Percentiles rank a stretch among this genome's conserved stretches.
phyloP scores from a whole-genome alignment of 1,140 invertebrate genomes.

The Callitettix versicolor region DNA sequence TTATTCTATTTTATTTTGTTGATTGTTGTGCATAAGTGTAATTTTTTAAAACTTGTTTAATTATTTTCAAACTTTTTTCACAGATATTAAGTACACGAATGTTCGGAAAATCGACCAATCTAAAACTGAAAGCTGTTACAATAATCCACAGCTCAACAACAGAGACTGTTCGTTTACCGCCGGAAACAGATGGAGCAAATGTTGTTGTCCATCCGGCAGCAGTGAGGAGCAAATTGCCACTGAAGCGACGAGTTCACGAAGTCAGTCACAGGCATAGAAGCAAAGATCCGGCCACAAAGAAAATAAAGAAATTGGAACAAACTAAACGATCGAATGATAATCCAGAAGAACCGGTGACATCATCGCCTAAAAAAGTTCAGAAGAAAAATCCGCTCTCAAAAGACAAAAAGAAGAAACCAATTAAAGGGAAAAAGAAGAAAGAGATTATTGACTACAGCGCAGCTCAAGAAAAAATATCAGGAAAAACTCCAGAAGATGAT shows the following conservation, averaged over 20 bases:
- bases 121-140: constrained; percentile 70
- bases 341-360: constrained; percentile 5
- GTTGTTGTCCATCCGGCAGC: constrained; percentile 58
- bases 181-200: constrained; percentile 47
- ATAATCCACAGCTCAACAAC: constrained; percentile 78
- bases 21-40: no score
- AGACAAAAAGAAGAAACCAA: constrained; percentile 17
- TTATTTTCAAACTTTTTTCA: no score
- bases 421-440: constrained; percentile 35
- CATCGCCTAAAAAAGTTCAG: constrained; percentile 8
- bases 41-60: no score
- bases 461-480: constrained; percentile 27
- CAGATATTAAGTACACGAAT: constrained; percentile 70
- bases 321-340: constrained; percentile 1
- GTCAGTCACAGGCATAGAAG: constrained; percentile 35
- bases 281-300: constrained; percentile 26
- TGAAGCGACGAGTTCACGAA: constrained; percentile 62
- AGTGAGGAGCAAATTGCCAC: constrained; percentile 58
- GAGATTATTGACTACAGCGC: constrained; percentile 70
- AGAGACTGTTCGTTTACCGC: constrained; percentile 67
- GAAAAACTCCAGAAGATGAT: constrained; percentile 42
- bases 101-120: constrained; percentile 60
- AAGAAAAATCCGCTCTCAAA: constrained; percentile 12
- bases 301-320: constrained; percentile 12
- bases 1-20: no score